Base-by-base conservation (phyloP, 1,140 invertebrate species). In the Tetramorium alpestre region DNA sequence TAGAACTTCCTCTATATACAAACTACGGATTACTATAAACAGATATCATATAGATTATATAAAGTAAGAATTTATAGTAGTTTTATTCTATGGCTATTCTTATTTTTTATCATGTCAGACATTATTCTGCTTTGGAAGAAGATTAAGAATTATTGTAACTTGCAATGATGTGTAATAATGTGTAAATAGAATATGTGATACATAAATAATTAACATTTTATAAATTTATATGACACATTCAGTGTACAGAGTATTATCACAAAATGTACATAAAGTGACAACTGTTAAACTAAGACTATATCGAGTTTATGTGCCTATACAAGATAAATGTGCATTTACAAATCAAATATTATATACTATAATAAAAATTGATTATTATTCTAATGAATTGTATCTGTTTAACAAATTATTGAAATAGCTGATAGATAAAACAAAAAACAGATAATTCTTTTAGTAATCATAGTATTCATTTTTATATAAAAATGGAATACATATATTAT, bases 361-460 rank as follows among this genome's bases (percentile, higher is more conserved):
- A 33, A 33, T 33, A 33, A 33, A 33, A 33, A 33, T 4, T 33
- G 3, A 60, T 28, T 62, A 25, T 41, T 58, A 60, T 33, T 11
- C 28, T 58, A 11, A 44, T 86, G 62, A 54, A 13, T 73, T 86
- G 28, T 69, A 82, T 33, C 44, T 38, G 49, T 89, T 89, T 91
- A 78, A 82, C 13, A 85, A 87, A 60, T 85, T 51, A 86, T 89
- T 92, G 3, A 92, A 91, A 92, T 92, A 90, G 69, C 88, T 88
- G 86, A 78, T 67, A 64, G 25, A 67, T 11, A 47, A 69, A 8
- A 65, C 8, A 54, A 10, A 10, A 75, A 22, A 56, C 56, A 70
- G 18, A 69, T 72, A 70, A 51, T 56, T 73, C 13, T 56, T 2
- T 73, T 56, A 33, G 33, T 33, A 33, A 3, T 33, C 33, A 22